phyloP scores from a whole-genome alignment of 2,797 vertebrate species.

The Echeneis naucrates region DNA sequence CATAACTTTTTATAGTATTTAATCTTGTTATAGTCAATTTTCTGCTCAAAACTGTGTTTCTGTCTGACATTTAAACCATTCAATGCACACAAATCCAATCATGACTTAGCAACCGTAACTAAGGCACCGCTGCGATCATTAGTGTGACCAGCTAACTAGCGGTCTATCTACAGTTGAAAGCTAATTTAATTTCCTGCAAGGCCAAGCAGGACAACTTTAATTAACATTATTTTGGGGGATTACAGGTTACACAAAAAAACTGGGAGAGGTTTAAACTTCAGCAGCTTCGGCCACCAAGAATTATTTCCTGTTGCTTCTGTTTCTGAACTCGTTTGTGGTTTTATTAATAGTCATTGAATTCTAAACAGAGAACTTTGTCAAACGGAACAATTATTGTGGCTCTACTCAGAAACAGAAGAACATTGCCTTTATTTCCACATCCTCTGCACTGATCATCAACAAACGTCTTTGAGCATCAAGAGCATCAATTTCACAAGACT shows the following conservation, averaged over 20 bases:
- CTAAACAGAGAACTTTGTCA: neutral
- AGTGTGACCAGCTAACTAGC: neutral
- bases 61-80: neutral
- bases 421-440: neutral
- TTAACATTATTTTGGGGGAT: neutral
- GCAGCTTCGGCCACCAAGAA: too few relatives aligned
- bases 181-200: neutral
- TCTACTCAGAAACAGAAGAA: neutral
- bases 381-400: neutral
- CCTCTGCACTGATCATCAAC: neutral
- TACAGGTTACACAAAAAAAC: neutral
- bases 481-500: neutral
- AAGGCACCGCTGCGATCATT: neutral
- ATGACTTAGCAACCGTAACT: neutral
- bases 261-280: too few relatives aligned
- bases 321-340: neutral
- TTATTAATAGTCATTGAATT: neutral
- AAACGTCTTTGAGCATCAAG: neutral
- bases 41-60: neutral
- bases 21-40: neutral
- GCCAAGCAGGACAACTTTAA: neutral
- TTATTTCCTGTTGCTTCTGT: neutral
- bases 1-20: neutral
- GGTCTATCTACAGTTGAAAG: neutral
- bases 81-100: neutral